Percentiles rank a stretch among this genome's conserved stretches.
Evolutionary conservation across 2,888 invertebrate species (phyloP).

Genomic region (Nomada fabriciana): DNA sequence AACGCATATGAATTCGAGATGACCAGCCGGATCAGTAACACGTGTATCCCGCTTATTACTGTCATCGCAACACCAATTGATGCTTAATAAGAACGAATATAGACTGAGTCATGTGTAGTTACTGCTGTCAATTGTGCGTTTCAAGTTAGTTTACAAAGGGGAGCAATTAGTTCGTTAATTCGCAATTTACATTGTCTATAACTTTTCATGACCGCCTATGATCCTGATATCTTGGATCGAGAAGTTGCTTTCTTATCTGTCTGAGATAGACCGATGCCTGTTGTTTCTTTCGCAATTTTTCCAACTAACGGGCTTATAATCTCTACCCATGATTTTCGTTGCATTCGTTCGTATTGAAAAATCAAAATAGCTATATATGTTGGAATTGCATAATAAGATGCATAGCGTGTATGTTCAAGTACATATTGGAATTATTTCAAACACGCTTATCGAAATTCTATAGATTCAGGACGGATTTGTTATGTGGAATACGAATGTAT

Average conservation of each 20-base stretch:
- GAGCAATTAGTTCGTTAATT: conserved; percentile 62
- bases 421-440: conserved; percentile 38
- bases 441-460: conserved; percentile 50
- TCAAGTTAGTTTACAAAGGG: conserved; percentile 58
- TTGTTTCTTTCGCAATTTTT: not conserved
- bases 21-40: conserved; percentile 34
- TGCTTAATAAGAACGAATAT: conserved; percentile 71
- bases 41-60: conserved; percentile 43
- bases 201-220: conserved; percentile 20
- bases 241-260: conserved; percentile 14
- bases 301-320: not conserved
- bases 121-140: conserved; percentile 56
- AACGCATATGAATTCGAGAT: conserved; percentile 19
- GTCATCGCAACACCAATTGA: conserved; percentile 66
- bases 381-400: conserved; percentile 20
- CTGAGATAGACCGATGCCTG: not conserved
- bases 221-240: not conserved
- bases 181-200: conserved; percentile 35
- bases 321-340: conserved; percentile 1
- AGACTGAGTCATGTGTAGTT: conserved; percentile 53
- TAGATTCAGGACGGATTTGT: conserved; percentile 46
- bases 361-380: conserved; percentile 51
- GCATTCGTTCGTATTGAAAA: conserved; percentile 8
- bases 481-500: conserved; percentile 30
- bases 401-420: conserved; percentile 19